Evolutionary conservation across 2,113 vertebrate genomes (phyloP).

Genomic region (Scomber colias): DNA sequence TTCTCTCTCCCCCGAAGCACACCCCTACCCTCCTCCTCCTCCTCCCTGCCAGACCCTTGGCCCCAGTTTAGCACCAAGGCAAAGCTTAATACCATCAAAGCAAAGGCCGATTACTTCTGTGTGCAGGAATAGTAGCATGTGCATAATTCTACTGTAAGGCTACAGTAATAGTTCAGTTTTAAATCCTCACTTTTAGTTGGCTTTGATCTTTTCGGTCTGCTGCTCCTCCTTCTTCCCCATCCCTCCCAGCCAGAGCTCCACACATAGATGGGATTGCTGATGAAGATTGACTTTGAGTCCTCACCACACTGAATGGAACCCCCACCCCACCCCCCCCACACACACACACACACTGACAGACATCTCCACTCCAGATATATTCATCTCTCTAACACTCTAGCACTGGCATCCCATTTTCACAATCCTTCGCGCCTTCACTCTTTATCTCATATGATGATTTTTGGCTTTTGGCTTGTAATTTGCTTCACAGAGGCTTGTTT

Average conservation of each 20-base stretch:
- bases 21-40: background rate
- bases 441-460: slow-evolving; percentile 51
- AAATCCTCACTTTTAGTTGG: slow-evolving; percentile 56
- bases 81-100: slow-evolving; percentile 75
- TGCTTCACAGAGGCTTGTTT: slow-evolving; percentile 51
- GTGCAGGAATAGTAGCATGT: slow-evolving; percentile 41
- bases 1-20: background rate
- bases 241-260: slow-evolving; percentile 16
- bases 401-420: slow-evolving; percentile 28
- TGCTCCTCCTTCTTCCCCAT: slow-evolving; percentile 49
- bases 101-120: slow-evolving; percentile 53
- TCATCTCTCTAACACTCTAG: slow-evolving; percentile 41
- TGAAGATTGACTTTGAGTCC: slow-evolving; percentile 62
- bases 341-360: background rate
- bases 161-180: slow-evolving; percentile 65
- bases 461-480: slow-evolving; percentile 49
- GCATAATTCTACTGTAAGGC: slow-evolving; percentile 68
- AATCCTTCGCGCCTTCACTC: background rate
- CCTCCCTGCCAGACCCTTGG: slow-evolving; percentile 21
- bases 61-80: slow-evolving; percentile 56
- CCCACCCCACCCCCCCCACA: background rate
- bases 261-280: slow-evolving; percentile 55
- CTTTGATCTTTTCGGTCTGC: slow-evolving; percentile 73
- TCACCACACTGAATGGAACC: slow-evolving; percentile 44
- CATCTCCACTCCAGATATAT: slow-evolving; percentile 30